Evolutionary conservation across 2,113 vertebrate genomes (phyloP).

Genomic region (Centropristis striata): DNA sequence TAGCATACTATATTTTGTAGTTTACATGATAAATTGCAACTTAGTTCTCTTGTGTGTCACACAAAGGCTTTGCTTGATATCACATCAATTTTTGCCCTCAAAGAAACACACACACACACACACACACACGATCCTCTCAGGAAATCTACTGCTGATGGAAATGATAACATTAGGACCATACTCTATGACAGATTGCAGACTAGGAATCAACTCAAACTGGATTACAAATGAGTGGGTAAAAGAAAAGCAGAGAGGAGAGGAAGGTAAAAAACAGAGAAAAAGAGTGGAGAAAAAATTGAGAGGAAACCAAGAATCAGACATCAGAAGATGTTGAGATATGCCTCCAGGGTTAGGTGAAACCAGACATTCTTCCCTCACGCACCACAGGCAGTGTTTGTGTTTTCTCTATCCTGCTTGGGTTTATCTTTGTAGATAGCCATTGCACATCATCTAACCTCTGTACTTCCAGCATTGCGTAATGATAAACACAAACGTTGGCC

Average conservation of each 20-base stretch:
- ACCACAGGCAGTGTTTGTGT: slow-evolving; percentile 50
- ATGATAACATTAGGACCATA: slow-evolving; percentile 74
- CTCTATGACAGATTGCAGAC: slow-evolving; percentile 75
- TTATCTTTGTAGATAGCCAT: slow-evolving; percentile 32
- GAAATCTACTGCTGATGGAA: slow-evolving; percentile 71
- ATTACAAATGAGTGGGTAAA: slow-evolving; percentile 59
- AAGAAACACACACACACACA: slow-evolving; percentile 9
- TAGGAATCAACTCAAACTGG: slow-evolving; percentile 66
- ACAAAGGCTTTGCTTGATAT: background rate
- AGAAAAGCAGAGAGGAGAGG: slow-evolving; percentile 10
- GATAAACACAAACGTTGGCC: slow-evolving; percentile 4
- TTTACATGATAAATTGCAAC: background rate
- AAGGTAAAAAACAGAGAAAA: slow-evolving; percentile 43
- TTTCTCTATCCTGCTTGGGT: slow-evolving; percentile 34
- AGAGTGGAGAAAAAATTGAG: slow-evolving; percentile 20
- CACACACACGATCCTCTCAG: slow-evolving; percentile 51
- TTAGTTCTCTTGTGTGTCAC: background rate
- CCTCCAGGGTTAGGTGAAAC: slow-evolving; percentile 43
- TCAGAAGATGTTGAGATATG: slow-evolving; percentile 24
- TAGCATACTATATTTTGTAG: background rate
- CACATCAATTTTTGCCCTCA: background rate
- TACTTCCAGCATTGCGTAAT: slow-evolving; percentile 8
- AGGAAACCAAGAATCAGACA: slow-evolving; percentile 17
- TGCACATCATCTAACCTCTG: slow-evolving; percentile 28
- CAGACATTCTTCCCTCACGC: slow-evolving; percentile 36